Evolutionary conservation across 2,888 invertebrate species (phyloP), one percentile per base, ranked within the genome.

Genomic region (Diarsia rubi): DNA sequence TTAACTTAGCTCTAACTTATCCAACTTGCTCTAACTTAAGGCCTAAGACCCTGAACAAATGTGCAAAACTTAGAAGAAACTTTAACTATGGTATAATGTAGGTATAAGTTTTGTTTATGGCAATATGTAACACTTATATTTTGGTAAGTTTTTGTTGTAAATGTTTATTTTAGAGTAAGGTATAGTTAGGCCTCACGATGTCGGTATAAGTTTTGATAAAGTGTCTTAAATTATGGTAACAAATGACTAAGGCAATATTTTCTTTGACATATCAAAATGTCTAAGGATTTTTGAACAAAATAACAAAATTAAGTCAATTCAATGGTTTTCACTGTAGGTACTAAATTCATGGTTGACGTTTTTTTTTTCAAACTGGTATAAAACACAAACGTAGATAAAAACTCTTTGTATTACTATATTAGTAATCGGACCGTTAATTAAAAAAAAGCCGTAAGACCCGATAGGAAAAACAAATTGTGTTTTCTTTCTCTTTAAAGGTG

Each of bases 11-110:
- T 74, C 73, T 74, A 83, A 80, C 67, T 79, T 80, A 67, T 47
- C 44, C 19, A 88, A 82, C 82, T 83, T 84, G 78, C 79, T 76
- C 52, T 79, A 81, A 88, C 86, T 88, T 87, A 84, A 72, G 73
- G 86, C 81, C 79, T 83, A 81, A 84, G 60, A 85, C 75, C 82
- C 85, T 87, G 84, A 87, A 88, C 88, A 91, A 90, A 91, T 90
- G 89, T 84, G 88, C 68, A 86, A 86, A 90, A 91, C 83, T 90
- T 80, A 57, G 77, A 77, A 85, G 79, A 82, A 81, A 83, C 83
- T 83, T 81, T 75, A 82, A 70, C 64, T 73, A 71, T 64, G 60
- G 70, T 67, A 72, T 71, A 73, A 86, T 82, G 85, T 85, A 71
- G 82, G 73, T 81, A 74, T 64, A 74, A 82, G 54, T 67, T 70